Conservation (phyloP, 2,797 vertebrate genomes). For the Falco biarmicus region DNA sequence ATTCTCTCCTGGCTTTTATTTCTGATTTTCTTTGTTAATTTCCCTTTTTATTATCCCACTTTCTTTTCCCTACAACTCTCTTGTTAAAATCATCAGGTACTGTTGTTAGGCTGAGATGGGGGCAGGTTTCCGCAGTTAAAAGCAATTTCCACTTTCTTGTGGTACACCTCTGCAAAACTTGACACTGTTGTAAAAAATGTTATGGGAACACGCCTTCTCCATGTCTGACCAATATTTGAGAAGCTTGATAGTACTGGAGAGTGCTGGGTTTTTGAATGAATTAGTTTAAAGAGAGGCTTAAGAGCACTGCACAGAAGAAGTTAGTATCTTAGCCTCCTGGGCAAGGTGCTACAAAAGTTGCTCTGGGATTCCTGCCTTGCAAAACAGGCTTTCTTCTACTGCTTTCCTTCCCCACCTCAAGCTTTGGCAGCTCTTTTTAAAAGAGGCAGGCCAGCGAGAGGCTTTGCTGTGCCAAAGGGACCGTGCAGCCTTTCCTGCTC, state of each 20-base stretch:
- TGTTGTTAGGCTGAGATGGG: not conserved
- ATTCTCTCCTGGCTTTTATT: not conserved
- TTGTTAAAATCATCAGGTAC: not conserved
- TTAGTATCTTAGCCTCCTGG: not conserved
- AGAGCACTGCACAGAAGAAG: not conserved
- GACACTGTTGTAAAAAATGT: not conserved
- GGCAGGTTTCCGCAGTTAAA: not conserved
- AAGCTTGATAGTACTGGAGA: not conserved
- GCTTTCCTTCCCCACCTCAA: not conserved
- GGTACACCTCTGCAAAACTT: not conserved
- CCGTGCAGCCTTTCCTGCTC: not conserved
- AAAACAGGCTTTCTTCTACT: not conserved
- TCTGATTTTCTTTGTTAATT: not conserved
- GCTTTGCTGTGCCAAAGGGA: not conserved
- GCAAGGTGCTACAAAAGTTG: not conserved
- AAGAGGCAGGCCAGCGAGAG: not conserved
- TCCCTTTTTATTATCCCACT: not conserved
- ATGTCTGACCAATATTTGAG: not conserved
- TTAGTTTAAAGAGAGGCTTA: not conserved
- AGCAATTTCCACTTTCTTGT: not conserved
- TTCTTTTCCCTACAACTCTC: not conserved
- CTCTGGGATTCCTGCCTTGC: not conserved
- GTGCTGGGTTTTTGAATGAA: not conserved
- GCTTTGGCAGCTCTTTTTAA: not conserved
- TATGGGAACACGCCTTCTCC: not conserved